Evolutionary conservation across 2,888 invertebrate species (phyloP).

Genomic region (Steinernema hermaphroditum): DNA sequence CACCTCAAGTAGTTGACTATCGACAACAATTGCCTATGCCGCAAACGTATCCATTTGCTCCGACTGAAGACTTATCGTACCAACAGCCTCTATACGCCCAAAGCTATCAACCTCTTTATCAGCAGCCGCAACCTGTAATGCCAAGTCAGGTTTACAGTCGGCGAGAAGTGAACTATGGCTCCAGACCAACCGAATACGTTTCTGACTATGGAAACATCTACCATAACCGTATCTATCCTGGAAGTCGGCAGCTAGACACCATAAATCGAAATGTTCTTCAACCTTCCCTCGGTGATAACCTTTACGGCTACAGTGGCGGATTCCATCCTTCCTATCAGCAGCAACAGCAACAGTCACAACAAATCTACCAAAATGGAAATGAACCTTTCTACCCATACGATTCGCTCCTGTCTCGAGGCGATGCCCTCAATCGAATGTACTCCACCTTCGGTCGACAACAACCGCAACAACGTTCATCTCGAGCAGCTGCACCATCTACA

Average conservation of each 20-base stretch:
- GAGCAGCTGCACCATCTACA: slow-evolving; percentile 27
- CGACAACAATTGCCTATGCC: neutral
- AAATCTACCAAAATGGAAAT: slow-evolving; percentile 3
- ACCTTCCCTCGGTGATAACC: neutral
- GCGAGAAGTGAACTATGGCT: slow-evolving; percentile 63
- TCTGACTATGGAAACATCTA: slow-evolving; percentile 61
- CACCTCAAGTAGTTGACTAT: neutral
- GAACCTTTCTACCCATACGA: slow-evolving; percentile 15
- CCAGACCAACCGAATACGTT: slow-evolving; percentile 52
- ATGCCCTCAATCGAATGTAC: slow-evolving; percentile 34
- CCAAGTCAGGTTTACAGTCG: slow-evolving; percentile 58
- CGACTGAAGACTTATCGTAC: neutral
- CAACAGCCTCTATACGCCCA: slow-evolving; percentile 15
- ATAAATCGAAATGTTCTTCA: slow-evolving; percentile 7
- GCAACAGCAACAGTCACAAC: slow-evolving; percentile 19
- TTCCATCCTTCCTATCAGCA: neutral
- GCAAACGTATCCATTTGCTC: slow-evolving; percentile 10
- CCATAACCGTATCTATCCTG: slow-evolving; percentile 36
- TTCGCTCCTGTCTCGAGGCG: slow-evolving; percentile 21
- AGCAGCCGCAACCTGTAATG: slow-evolving; percentile 8
- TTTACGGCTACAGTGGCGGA: neutral
- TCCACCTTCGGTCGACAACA: slow-evolving; percentile 34
- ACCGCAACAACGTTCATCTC: neutral
- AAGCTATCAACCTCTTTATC: slow-evolving; percentile 21
- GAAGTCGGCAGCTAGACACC: neutral